Evolutionary conservation across 2,113 vertebrate species (phyloP).

Genomic region (Leucosticte australis): DNA sequence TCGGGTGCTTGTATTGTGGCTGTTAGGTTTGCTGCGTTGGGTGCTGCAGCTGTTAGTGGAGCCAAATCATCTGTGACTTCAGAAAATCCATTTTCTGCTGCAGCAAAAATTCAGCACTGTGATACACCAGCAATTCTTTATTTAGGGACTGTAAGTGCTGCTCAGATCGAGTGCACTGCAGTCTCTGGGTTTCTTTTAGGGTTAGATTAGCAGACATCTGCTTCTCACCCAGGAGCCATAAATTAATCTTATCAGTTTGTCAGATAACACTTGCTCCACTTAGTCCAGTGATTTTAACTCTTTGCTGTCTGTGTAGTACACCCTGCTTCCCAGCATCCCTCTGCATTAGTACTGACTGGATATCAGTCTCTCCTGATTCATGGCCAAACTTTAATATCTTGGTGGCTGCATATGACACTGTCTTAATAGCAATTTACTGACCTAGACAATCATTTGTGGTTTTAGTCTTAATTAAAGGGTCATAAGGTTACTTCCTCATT

Average conservation of each 20-base stretch:
- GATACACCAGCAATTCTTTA: neutral
- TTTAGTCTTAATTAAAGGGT: neutral
- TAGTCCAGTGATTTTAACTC: neutral
- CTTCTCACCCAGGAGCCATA: neutral
- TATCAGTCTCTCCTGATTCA: rapidly evolving
- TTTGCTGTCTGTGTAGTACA: neutral
- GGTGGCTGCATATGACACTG: no score
- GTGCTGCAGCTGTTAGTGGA: neutral
- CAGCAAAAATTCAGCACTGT: neutral
- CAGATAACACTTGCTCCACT: neutral
- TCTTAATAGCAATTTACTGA: neutral
- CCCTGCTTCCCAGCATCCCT: neutral
- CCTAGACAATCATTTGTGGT: neutral
- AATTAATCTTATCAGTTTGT: neutral
- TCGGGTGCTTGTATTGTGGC: neutral
- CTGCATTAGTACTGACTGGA: neutral
- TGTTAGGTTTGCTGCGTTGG: neutral
- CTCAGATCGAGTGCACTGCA: neutral
- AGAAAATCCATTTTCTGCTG: neutral
- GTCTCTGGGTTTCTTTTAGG: neutral
- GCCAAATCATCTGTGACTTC: neutral
- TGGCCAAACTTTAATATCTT: neutral
- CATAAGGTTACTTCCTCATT: neutral
- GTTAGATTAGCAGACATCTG: neutral
- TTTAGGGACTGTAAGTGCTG: neutral